Evolutionary conservation across 1,140 invertebrate species (phyloP).

Genomic region (Bathynomus jamesi): DNA sequence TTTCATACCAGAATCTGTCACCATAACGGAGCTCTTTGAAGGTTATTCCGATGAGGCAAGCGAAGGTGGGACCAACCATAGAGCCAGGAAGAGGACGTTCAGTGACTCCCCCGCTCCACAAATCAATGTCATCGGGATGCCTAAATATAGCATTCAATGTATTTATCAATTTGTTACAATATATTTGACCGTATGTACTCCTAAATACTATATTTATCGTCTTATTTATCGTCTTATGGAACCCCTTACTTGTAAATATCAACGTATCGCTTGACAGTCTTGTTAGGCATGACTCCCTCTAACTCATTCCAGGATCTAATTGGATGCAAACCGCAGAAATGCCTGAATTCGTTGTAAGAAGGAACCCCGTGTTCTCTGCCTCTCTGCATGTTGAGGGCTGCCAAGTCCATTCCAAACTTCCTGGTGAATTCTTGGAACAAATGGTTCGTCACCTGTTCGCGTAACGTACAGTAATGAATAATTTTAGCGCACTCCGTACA

Average conservation of each 20-base stretch:
- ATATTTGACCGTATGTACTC: neutral
- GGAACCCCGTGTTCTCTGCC: constrained; percentile 51
- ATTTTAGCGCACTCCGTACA: neutral
- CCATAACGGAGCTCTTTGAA: constrained; percentile 50
- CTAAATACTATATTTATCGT: neutral
- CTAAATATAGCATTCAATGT: constrained; percentile 14
- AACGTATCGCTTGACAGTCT: constrained; percentile 67
- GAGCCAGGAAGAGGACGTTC: constrained; percentile 45
- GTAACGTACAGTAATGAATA: neutral
- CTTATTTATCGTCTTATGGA: neutral
- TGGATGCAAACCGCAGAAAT: constrained; percentile 49
- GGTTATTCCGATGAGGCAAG: constrained; percentile 51
- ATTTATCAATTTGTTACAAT: neutral
- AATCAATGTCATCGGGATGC: constrained; percentile 45
- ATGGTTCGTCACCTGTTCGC: constrained; percentile 43
- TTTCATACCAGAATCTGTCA: constrained; percentile 56
- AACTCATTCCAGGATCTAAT: constrained; percentile 69
- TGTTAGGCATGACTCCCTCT: constrained; percentile 78
- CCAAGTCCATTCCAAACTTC: constrained; percentile 52
- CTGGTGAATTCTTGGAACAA: constrained; percentile 43
- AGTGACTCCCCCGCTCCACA: constrained; percentile 47
- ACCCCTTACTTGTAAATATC: constrained; percentile 63
- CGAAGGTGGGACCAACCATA: constrained; percentile 51
- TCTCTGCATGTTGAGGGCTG: constrained; percentile 63
- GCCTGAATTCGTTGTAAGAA: constrained; percentile 47